phyloP scores from a whole-genome alignment of 2,113 vertebrate genomes.

The Emberiza fucata region DNA sequence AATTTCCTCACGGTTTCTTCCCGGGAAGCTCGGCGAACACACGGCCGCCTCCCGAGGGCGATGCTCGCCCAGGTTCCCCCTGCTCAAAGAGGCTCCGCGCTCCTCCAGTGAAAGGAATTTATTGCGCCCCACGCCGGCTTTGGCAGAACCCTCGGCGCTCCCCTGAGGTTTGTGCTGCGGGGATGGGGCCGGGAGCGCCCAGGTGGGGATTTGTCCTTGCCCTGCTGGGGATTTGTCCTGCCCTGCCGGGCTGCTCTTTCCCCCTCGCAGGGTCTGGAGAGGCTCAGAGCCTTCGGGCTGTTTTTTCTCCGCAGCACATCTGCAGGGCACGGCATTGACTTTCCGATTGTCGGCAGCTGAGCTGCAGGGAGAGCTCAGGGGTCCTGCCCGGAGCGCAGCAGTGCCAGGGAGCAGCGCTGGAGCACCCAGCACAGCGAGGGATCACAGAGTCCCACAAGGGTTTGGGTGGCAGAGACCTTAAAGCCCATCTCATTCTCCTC shows the following conservation, averaged over 20 bases:
- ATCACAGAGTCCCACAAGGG: accelerated
- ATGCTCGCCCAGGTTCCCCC: accelerated
- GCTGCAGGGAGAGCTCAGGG: not conserved
- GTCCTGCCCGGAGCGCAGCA: accelerated
- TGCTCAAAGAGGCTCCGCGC: accelerated
- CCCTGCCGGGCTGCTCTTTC: not conserved
- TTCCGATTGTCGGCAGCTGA: not conserved
- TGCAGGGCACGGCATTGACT: not conserved
- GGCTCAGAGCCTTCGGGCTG: not conserved
- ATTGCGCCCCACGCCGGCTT: not conserved
- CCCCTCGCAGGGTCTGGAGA: not conserved
- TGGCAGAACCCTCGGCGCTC: not conserved
- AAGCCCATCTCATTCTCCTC: too few species aligned
- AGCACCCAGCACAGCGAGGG: not conserved
- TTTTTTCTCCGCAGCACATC: not conserved
- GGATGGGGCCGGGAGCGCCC: not conserved
- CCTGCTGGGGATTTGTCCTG: not conserved
- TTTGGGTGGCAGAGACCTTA: not conserved
- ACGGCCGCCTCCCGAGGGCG: slow-evolving; percentile 65
- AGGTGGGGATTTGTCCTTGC: not conserved
- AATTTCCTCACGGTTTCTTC: not conserved
- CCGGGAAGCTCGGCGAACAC: not conserved
- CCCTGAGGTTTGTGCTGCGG: accelerated
- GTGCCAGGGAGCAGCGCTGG: accelerated
- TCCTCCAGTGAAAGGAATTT: not conserved